A percentile compares a stretch with the other conserved stretches of the same genome.
phyloP scores from a whole-genome alignment of 2,888 invertebrate species.

The Deilephila porcellus region DNA sequence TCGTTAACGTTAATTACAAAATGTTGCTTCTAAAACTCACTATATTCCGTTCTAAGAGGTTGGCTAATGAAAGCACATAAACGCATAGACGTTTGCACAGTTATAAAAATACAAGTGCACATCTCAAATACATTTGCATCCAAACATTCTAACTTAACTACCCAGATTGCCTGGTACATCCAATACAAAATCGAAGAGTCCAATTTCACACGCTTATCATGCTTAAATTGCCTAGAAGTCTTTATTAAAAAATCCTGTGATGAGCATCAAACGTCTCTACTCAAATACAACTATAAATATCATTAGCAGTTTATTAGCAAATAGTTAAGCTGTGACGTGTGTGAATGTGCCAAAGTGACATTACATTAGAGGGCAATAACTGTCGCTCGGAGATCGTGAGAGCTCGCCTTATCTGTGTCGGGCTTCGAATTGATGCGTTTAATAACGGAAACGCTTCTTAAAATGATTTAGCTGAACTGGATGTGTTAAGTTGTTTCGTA shows the following conservation, averaged over 20 bases:
- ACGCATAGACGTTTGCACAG: too few relatives aligned
- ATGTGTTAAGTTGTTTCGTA: conserved; percentile 41
- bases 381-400: conserved; percentile 67
- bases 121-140: too few relatives aligned
- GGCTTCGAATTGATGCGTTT: conserved; percentile 75
- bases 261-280: conserved; percentile 2
- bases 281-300: conserved; percentile 31
- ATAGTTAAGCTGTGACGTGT: conserved; percentile 55
- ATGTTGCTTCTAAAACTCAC: too few relatives aligned
- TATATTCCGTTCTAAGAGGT: too few relatives aligned
- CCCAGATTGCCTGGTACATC: too few relatives aligned
- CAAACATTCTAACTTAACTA: too few relatives aligned
- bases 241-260: background rate
- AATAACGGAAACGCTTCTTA: conserved; percentile 70
- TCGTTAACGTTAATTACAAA: too few relatives aligned
- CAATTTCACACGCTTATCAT: too few relatives aligned
- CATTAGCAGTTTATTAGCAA: conserved; percentile 41
- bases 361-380: conserved; percentile 71
- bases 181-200: too few relatives aligned
- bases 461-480: conserved; percentile 51
- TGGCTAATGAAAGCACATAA: too few relatives aligned
- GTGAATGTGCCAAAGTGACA: conserved; percentile 60
- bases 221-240: background rate
- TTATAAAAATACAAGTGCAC: too few relatives aligned
- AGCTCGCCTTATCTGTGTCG: conserved; percentile 71